Conservation (phyloP, 2,888 invertebrate species). For the Agriopis marginaria region DNA sequence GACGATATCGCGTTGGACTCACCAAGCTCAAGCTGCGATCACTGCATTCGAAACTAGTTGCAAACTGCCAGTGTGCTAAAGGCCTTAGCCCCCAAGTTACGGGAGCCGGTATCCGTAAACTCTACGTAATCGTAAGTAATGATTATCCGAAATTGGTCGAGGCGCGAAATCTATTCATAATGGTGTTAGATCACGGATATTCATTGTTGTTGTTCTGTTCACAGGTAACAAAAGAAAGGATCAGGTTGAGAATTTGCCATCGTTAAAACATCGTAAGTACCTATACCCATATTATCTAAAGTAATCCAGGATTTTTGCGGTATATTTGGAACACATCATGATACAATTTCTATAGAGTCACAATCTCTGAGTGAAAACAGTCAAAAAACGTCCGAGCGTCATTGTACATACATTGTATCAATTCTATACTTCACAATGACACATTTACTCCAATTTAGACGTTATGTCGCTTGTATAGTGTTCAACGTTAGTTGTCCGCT, state of each 20-base stretch:
- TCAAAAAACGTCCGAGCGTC: too few species aligned
- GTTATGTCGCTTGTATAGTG: too few species aligned
- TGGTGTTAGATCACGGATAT: neutral
- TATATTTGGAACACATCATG: too few species aligned
- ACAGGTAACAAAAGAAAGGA: neutral
- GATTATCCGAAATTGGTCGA: slow-evolving; percentile 6
- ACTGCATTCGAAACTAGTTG: neutral
- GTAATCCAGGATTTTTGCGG: too few species aligned
- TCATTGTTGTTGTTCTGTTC: neutral
- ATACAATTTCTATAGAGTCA: too few species aligned
- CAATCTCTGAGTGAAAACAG: too few species aligned
- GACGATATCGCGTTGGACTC: too few species aligned
- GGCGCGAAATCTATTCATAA: slow-evolving; percentile 12
- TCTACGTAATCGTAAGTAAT: slow-evolving; percentile 11
- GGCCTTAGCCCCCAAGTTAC: neutral
- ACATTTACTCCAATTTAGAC: too few species aligned
- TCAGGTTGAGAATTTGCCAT: neutral
- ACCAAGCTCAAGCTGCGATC: neutral
- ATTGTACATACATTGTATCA: too few species aligned
- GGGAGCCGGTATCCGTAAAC: slow-evolving; percentile 8
- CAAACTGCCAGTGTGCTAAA: neutral
- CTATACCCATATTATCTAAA: too few species aligned
- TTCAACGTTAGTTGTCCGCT: too few species aligned
- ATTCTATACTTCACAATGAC: too few species aligned
- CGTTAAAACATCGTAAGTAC: neutral